Percentiles rank a stretch among this genome's conserved stretches.
Conservation (phyloP, 2,797 vertebrate species). For the Acrossocheilus wenchowensis region DNA sequence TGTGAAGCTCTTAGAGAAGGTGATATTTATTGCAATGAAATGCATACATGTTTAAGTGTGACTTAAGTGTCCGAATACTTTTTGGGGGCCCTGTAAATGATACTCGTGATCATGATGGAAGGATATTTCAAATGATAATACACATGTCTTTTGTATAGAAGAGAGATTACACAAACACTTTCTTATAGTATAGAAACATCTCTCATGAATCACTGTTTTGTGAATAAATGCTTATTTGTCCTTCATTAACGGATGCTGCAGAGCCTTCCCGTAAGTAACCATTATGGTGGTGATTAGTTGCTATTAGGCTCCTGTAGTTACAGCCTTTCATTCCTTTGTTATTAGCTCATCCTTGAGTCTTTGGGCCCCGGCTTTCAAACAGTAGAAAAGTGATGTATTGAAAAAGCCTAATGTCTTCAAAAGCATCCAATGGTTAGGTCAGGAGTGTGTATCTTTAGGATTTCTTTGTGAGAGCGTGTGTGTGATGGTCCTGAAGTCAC, state of each 20-base stretch:
- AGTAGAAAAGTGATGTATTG: neutral
- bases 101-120: neutral
- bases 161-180: neutral
- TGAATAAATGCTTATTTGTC: slow-evolving; percentile 36
- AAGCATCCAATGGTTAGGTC: slow-evolving; percentile 10
- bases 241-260: slow-evolving; percentile 57
- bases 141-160: neutral
- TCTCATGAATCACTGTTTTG: slow-evolving; percentile 20
- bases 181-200: neutral
- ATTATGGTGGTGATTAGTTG: slow-evolving; percentile 5
- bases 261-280: slow-evolving; percentile 64
- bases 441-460: neutral
- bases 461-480: neutral
- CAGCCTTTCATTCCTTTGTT: slow-evolving; percentile 36
- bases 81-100: neutral
- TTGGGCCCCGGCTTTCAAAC: neutral
- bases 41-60: neutral
- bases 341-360: slow-evolving; percentile 17
- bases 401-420: slow-evolving; percentile 37
- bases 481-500: slow-evolving; percentile 38
- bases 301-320: slow-evolving; percentile 29
- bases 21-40: neutral
- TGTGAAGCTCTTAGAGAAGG: neutral
- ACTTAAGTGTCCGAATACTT: no score
- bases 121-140: neutral